A percentile compares a stretch with the other conserved stretches of the same genome.
phyloP scores from a whole-genome alignment of 2,113 vertebrate species.

The Dicerorhinus sumatrensis region DNA sequence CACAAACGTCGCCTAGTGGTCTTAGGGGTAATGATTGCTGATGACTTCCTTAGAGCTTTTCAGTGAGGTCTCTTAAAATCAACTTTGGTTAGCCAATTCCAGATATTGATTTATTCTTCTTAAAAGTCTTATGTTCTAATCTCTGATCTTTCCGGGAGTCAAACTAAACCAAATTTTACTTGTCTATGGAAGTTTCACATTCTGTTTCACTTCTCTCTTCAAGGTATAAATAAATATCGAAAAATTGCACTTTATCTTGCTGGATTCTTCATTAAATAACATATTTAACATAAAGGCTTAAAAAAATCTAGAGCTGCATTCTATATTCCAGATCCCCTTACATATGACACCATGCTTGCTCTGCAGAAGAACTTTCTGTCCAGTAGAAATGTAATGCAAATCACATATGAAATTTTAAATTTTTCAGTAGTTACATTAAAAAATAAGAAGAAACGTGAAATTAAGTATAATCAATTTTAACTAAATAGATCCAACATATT shows the following conservation, averaged over 20 bases:
- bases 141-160: background rate
- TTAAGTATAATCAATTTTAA: background rate
- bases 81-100: background rate
- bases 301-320: background rate
- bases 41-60: background rate
- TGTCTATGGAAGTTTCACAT: background rate
- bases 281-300: background rate
- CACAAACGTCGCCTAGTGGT: background rate
- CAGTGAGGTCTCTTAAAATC: background rate
- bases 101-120: background rate
- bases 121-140: background rate
- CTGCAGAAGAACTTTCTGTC: background rate
- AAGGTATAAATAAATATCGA: background rate
- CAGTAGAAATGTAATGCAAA: background rate
- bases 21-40: background rate
- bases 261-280: background rate
- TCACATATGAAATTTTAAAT: background rate
- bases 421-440: background rate
- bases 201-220: background rate
- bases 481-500: background rate
- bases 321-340: background rate
- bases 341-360: background rate
- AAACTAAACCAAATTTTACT: background rate
- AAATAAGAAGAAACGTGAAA: background rate
- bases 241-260: background rate